Base-by-base conservation (phyloP, 2,797 vertebrate genomes). In the Epinephelus coioides region DNA sequence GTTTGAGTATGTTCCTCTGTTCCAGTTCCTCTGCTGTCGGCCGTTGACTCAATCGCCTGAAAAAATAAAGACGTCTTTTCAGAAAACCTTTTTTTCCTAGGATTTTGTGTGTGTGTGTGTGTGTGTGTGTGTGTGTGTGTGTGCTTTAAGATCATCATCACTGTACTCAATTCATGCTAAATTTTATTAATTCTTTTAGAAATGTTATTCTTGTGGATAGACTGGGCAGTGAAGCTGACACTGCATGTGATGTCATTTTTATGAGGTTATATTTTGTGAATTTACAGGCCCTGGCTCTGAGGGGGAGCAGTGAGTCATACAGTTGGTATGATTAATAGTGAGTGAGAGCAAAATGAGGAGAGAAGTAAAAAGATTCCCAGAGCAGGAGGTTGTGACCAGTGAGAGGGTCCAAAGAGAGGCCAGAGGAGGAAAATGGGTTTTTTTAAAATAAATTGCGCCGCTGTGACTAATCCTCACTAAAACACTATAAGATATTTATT, bases 1-100 rank as follows among this genome's bases (percentile, higher is more conserved):
- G 98, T 96, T 99, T 99, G 79, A 99, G 95, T 73, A 99, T 99
- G 92, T 99, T 99, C 88, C 98, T 96, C 93, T 99, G 98, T 84
- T 99, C 98, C 91, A 99, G 94, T 69, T 99, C 98, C 85, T 99
- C 98, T 27, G 96, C 98, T 1, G 97, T 98, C 0, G 98, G 98
- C 84, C 98, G 97, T 92, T 98, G 98, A 94, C 98, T 99, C 93
- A 99, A 95, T 78, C 98, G 96, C 91, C 98, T 99, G 92, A 83
- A 90, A 94, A 95, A 95, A 87, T 91, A 95, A 11, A 12, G 49
- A 63, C 2, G 6, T 78, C 55, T 59, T 73, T 81, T 90, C 25
- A 81, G 69, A 51, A 82, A 72, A 34, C 11, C 10, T 69, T 63
- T 82, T 83, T 74, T 62, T 65, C 5, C 1, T 12, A 21, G 10